A percentile compares a stretch with the other conserved stretches of the same genome.
Conservation (phyloP, 2,797 vertebrate genomes). For the Anolis apletophallus region DNA sequence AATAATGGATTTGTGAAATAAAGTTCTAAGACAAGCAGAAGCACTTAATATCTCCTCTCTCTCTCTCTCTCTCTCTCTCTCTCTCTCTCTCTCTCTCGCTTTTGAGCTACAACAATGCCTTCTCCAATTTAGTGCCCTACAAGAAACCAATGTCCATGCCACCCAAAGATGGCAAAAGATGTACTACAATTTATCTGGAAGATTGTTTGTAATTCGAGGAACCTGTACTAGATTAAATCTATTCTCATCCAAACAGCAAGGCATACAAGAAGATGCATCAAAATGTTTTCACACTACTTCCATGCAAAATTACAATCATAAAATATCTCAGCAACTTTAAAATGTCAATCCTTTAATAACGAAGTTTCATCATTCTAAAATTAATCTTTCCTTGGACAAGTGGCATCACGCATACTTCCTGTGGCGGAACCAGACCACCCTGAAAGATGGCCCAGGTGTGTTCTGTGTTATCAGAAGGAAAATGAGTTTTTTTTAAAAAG, state of each 20-base stretch:
- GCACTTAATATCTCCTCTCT: too few relatives aligned
- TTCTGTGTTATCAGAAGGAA: not conserved
- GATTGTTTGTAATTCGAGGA: not conserved
- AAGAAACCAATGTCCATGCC: not conserved
- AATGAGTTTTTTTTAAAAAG: not conserved
- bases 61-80: not conserved
- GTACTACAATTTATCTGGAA: not conserved
- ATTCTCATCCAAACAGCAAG: not conserved
- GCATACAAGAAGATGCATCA: not conserved
- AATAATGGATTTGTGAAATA: too few relatives aligned
- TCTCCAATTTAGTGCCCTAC: not conserved
- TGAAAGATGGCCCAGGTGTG: not conserved
- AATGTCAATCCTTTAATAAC: constrained; percentile 19
- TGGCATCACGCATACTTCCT: not conserved
- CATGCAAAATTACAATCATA: not conserved
- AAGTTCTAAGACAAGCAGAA: not conserved
- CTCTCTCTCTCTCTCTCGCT: not conserved
- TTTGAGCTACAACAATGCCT: not conserved
- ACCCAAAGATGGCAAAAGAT: not conserved
- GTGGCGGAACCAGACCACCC: not conserved
- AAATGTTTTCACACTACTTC: not conserved
- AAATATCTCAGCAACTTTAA: not conserved
- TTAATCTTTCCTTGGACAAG: not conserved
- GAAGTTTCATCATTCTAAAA: not conserved
- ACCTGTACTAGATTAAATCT: not conserved